Conservation (phyloP, 2,888 invertebrate species). For the Eupithecia vulgata region DNA sequence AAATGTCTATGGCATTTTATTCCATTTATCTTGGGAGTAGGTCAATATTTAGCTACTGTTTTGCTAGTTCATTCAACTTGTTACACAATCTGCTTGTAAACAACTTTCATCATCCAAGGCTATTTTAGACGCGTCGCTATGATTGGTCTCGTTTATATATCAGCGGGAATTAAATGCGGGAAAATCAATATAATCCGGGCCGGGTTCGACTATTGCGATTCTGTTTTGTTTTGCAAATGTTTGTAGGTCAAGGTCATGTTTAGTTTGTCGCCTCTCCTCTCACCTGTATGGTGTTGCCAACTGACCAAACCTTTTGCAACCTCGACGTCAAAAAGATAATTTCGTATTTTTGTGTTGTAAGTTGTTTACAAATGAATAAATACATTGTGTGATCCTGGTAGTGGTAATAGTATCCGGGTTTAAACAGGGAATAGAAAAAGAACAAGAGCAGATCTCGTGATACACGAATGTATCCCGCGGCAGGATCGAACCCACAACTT, state of each 20-base stretch:
- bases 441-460: too few relatives aligned
- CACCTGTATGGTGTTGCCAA: slow-evolving; percentile 28
- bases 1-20: not conserved
- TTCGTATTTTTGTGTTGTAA: too few relatives aligned
- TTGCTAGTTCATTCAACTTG: slow-evolving; percentile 59
- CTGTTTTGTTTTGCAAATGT: slow-evolving; percentile 22
- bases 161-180: slow-evolving; percentile 24
- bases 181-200: slow-evolving; percentile 1
- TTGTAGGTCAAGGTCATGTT: slow-evolving; percentile 43
- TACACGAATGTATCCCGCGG: too few relatives aligned
- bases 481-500: too few relatives aligned
- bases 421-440: too few relatives aligned
- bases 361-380: too few relatives aligned
- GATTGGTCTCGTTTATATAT: slow-evolving; percentile 9
- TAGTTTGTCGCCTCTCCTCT: slow-evolving; percentile 25
- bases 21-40: slow-evolving; percentile 4
- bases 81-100: slow-evolving; percentile 71
- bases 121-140: slow-evolving; percentile 52
- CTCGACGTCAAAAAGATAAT: too few relatives aligned
- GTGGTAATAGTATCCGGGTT: too few relatives aligned
- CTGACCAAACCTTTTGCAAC: not conserved
- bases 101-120: slow-evolving; percentile 71
- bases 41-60: slow-evolving; percentile 36
- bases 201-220: not conserved
- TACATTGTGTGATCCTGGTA: too few relatives aligned